A percentile compares a stretch with the other conserved stretches of the same genome.
Conservation (phyloP, 2,113 vertebrate species). For the Rhynchomys soricoides region DNA sequence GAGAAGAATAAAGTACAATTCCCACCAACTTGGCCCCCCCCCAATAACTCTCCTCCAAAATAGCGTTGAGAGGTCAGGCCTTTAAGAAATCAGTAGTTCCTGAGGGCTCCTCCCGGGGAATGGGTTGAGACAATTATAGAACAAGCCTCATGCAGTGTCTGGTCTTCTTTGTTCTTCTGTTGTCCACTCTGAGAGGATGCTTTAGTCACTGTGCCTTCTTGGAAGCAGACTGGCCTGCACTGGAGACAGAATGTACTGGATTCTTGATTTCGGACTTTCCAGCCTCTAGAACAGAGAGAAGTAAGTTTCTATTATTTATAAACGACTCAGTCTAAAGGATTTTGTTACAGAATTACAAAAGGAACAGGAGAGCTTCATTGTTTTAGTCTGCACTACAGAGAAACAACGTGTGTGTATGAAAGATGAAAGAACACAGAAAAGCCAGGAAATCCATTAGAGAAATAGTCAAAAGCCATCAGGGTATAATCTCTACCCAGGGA, state of each 20-base stretch:
- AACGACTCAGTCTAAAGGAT: background rate
- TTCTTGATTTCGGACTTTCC: background rate
- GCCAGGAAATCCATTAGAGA: background rate
- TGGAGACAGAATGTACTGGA: background rate
- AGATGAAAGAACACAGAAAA: background rate
- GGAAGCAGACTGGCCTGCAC: background rate
- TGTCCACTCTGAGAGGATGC: background rate
- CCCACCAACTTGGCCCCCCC: background rate
- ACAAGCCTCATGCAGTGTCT: background rate
- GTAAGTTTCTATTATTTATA: background rate
- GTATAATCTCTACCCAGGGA: background rate
- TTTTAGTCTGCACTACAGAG: background rate
- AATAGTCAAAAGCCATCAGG: background rate
- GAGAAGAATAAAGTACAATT: constrained; percentile 34
- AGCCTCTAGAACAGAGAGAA: background rate
- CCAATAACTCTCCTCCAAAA: background rate
- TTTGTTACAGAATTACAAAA: background rate
- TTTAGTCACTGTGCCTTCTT: background rate
- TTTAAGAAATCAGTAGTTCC: background rate
- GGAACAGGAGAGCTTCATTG: too few species aligned
- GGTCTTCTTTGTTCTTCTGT: background rate
- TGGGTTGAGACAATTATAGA: background rate
- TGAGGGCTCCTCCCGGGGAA: background rate
- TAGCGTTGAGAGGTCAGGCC: background rate
- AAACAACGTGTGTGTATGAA: background rate